A percentile compares a stretch with the other conserved stretches of the same genome.
Conservation (phyloP, 2,888 invertebrate species). For the Escarpia spicata region DNA sequence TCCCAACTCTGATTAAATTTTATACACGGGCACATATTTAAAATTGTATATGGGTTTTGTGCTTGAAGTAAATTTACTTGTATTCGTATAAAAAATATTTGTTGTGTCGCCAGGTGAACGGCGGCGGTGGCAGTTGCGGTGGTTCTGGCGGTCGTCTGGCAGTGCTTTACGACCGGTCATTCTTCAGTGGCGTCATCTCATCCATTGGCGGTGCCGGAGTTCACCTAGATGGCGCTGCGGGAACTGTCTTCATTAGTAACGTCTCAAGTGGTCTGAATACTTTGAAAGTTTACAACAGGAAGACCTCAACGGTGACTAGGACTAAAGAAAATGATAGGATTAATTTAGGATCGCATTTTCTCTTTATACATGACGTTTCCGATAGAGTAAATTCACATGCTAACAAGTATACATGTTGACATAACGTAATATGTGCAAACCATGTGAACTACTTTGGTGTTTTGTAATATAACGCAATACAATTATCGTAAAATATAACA, state of each 20-base stretch:
- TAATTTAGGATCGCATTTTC: neutral
- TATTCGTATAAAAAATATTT: neutral
- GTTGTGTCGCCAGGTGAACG: constrained; percentile 43
- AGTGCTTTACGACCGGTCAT: constrained; percentile 38
- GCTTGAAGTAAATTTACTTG: neutral
- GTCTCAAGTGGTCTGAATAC: constrained; percentile 6
- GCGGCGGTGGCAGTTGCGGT: constrained; percentile 48
- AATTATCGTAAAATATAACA: too few species aligned
- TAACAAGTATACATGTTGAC: too few species aligned
- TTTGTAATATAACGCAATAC: too few species aligned
- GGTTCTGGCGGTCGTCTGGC: constrained; percentile 51
- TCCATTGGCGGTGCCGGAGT: constrained; percentile 47
- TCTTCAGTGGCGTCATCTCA: constrained; percentile 44
- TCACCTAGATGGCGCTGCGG: constrained; percentile 51
- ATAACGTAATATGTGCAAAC: too few species aligned
- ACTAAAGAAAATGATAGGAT: neutral
- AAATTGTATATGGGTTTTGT: too few species aligned
- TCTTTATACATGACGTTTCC: too few species aligned
- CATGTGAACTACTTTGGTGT: too few species aligned
- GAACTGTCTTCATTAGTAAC: constrained; percentile 46
- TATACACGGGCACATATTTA: too few species aligned
- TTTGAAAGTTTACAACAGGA: constrained; percentile 46
- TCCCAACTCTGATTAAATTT: too few species aligned
- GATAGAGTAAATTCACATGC: too few species aligned
- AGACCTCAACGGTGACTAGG: constrained; percentile 45